phyloP scores from a whole-genome alignment of 2,797 vertebrate species.

The Danio albolineatus region DNA sequence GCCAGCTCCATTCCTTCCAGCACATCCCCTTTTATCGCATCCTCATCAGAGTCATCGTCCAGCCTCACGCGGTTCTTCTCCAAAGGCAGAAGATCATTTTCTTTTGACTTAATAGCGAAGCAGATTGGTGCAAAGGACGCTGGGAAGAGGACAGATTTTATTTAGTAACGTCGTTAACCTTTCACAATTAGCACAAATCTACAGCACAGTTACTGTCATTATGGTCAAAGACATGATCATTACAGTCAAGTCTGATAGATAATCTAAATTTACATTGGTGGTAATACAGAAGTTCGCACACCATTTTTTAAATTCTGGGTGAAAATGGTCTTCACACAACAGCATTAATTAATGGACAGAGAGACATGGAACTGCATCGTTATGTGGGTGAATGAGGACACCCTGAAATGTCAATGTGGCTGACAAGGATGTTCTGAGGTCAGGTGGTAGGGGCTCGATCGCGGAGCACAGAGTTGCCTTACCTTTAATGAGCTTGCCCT shows the following conservation, averaged over 20 bases:
- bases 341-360: slow-evolving; percentile 6
- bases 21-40: slow-evolving; percentile 83
- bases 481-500: slow-evolving; percentile 93
- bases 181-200: slow-evolving; percentile 25
- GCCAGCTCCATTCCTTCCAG: slow-evolving; percentile 75
- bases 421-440: not conserved
- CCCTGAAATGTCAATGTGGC: slow-evolving; percentile 1
- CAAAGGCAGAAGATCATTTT: slow-evolving; percentile 93
- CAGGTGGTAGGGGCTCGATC: not conserved
- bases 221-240: slow-evolving; percentile 45
- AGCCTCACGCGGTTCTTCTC: slow-evolving; percentile 95
- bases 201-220: slow-evolving; percentile 30
- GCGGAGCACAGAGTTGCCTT: slow-evolving; percentile 25
- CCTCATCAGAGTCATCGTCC: slow-evolving; percentile 96
- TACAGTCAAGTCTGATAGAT: slow-evolving; percentile 2
- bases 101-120: slow-evolving; percentile 96
- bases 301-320: not conserved
- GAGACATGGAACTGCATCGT: not conserved
- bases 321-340: not conserved
- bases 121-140: slow-evolving; percentile 98
- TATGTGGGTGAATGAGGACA: not conserved
- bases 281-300: not conserved
- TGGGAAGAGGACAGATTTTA: slow-evolving; percentile 62
- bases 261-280: slow-evolving; percentile 14
- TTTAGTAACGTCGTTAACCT: slow-evolving; percentile 50